A percentile compares a stretch with the other conserved stretches of the same genome.
phyloP scores from a whole-genome alignment of 2,888 invertebrate genomes.

The Parascotia fuliginaria region DNA sequence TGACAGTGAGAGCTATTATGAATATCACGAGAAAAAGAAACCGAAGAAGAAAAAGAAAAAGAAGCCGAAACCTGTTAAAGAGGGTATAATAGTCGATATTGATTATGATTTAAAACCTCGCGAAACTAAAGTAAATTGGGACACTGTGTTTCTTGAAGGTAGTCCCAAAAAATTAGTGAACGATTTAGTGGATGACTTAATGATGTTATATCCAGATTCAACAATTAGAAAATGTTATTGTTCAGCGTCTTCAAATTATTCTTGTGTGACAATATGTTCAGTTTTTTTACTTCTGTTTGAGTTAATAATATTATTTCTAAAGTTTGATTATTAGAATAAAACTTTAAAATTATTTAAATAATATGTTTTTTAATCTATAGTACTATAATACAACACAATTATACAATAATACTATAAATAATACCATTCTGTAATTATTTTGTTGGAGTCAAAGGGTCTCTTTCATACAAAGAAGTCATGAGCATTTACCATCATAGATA shows the following conservation, averaged over 20 bases:
- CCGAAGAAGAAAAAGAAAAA: slow-evolving; percentile 5
- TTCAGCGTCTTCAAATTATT: background rate
- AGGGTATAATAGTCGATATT: background rate
- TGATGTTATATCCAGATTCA: slow-evolving; percentile 4
- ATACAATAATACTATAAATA: no score
- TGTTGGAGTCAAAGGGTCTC: no score
- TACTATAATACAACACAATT: no score
- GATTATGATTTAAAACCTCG: background rate
- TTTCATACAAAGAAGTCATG: no score
- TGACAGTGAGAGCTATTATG: background rate
- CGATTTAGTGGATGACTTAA: slow-evolving; percentile 10
- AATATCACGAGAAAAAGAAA: background rate
- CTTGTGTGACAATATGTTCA: background rate
- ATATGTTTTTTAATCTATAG: no score
- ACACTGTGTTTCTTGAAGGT: slow-evolving; percentile 6
- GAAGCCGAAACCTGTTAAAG: no score
- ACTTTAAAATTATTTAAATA: no score
- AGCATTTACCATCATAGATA: no score
- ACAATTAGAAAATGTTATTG: slow-evolving; percentile 15
- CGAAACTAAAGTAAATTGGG: background rate
- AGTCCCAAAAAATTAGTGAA: slow-evolving; percentile 6
- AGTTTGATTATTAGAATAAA: background rate
- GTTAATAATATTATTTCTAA: background rate
- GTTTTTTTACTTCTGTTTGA: background rate
- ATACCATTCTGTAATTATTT: no score